These are phyloP conservation scores for Antheraea pernyi DNA, from an alignment of 1,140 invertebrate genomes.

Conservation along the genomic window DNA sequence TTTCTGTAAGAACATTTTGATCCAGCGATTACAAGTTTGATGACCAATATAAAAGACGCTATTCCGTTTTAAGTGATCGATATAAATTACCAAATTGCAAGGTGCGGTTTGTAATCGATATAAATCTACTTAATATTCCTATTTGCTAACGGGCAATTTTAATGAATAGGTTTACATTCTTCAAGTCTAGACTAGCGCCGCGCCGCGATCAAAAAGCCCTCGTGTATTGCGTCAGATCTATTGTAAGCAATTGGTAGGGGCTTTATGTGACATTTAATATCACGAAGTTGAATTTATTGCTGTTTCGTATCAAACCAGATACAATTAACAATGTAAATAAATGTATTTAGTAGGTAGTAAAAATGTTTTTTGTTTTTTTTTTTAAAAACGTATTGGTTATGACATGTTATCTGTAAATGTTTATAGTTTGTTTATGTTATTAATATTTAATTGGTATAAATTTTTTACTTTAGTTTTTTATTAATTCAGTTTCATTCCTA, in stretches of 20 bases:
- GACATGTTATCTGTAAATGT: not conserved
- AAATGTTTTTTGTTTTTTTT: not conserved
- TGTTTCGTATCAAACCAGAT: not conserved
- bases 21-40: not conserved
- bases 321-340: not conserved
- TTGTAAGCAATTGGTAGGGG: constrained; percentile 6
- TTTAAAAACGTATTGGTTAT: no score
- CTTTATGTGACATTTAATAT: constrained; percentile 13
- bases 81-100: constrained; percentile 1
- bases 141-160: constrained; percentile 6
- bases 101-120: not conserved
- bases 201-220: constrained; percentile 23
- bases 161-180: constrained; percentile 26
- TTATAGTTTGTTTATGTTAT: not conserved
- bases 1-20: not conserved
- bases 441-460: no score
- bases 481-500: no score
- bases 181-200: constrained; percentile 3
- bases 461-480: no score
- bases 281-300: not conserved
- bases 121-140: not conserved
- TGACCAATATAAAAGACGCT: not conserved
- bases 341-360: not conserved
- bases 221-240: constrained; percentile 33
- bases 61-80: not conserved